Evolutionary conservation across 1,140 invertebrate species (phyloP).

Genomic region (Bradysia coprophila): DNA sequence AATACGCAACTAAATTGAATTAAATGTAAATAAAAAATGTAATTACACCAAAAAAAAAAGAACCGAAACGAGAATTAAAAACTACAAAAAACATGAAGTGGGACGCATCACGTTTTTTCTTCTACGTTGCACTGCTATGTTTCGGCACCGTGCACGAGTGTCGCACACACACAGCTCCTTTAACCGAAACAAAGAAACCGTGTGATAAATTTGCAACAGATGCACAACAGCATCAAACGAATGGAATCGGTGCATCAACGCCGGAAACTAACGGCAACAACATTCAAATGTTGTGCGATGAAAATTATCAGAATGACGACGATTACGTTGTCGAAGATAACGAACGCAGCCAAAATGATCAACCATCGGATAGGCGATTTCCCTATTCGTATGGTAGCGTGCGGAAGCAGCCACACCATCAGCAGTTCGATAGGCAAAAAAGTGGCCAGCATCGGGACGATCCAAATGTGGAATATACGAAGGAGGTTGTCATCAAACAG

Average conservation of each 20-base stretch:
- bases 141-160: too few species aligned
- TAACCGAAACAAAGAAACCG: background rate
- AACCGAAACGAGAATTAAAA: too few species aligned
- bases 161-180: too few species aligned
- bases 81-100: too few species aligned
- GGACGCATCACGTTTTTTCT: too few species aligned
- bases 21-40: too few species aligned
- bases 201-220: constrained; percentile 2
- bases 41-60: too few species aligned
- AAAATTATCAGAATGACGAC: background rate
- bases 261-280: too few species aligned
- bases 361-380: background rate
- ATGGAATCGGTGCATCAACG: background rate
- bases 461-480: constrained; percentile 21
- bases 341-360: background rate
- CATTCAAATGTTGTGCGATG: background rate
- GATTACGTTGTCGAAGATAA: background rate
- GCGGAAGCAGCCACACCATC: constrained; percentile 15
- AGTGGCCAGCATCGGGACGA: constrained; percentile 17
- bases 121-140: too few species aligned
- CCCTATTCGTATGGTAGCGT: background rate
- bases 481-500: constrained; percentile 32
- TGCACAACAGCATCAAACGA: background rate
- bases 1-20: too few species aligned
- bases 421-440: constrained; percentile 20